Evolutionary conservation across 1,140 invertebrate genomes (phyloP), one percentile per base, ranked within the genome.

Genomic region (Galleria mellonella): DNA sequence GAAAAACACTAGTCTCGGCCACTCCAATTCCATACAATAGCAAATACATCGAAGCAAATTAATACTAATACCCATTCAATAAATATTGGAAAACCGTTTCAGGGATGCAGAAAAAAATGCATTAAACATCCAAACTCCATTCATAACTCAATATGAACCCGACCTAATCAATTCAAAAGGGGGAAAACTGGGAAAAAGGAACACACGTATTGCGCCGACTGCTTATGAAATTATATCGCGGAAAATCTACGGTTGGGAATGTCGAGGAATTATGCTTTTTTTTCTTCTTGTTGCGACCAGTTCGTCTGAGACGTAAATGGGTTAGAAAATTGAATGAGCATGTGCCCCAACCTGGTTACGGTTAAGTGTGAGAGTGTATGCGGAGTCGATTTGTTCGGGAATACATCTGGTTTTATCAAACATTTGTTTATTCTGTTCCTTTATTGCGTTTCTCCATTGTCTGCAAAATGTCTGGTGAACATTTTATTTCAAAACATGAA

Each of bases 311-410:
- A 72, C 71, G 70, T 75, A 83, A 83, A 83, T 83, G 74, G 79
- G 79, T 83, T 83, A 81, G 76, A 83, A 83, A 83, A 83, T 83
- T 81, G 76, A 83, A 77, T 83, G 35, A 35, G 32, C 32, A 12
- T 14, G 9, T 37, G 9, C 35, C 35, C 14, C 35, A 23, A 37
- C 17, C 64, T 54, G 51, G 68, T 69, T 61, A 65, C 53, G 55
- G 74, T 67, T 72, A 66, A 77, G 66, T 76, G 70, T n/a, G 62
- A 61, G 67, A 55, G 60, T 56, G 61, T 72, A 55, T 62, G 53
- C 67, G 51, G 35, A 23, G 17, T 23, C 17, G 17, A 23, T 23
- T 23, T 6, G 17, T 23, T 23, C 32, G 29, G 23, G 32, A 44
- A 47, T 47, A 49, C 52, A 48, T 58, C 54, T 47, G 55, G 36